Conservation (phyloP, 1,140 invertebrate species). For the Zaprionus tsacasi region DNA sequence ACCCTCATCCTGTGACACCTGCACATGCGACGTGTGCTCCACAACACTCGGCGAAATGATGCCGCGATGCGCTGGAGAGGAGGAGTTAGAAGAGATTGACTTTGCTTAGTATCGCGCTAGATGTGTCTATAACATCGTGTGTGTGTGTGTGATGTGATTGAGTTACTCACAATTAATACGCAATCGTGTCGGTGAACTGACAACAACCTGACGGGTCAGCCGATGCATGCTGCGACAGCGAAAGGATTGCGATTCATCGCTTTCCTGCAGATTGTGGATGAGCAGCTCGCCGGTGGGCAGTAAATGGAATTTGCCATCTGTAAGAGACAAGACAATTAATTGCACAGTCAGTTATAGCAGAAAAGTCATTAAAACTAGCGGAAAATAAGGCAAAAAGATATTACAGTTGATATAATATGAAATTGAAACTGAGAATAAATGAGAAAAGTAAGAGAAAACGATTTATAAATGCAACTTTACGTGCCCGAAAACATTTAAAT, state of each 20-base stretch:
- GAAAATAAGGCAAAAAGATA: not conserved
- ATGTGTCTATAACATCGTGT: constrained; percentile 20
- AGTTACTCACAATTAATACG: constrained; percentile 88
- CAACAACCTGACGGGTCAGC: constrained; percentile 90
- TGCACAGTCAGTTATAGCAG: not conserved
- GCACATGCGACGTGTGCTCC: constrained; percentile 88
- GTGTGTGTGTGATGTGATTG: constrained; percentile 37
- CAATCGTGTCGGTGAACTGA: constrained; percentile 89
- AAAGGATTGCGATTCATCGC: constrained; percentile 90
- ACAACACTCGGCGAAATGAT: constrained; percentile 88
- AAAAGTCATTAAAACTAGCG: constrained; percentile 1
- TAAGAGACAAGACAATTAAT: constrained; percentile 51
- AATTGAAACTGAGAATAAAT: not conserved
- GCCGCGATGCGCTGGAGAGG: constrained; percentile 87
- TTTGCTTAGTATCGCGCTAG: constrained; percentile 53
- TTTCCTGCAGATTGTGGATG: constrained; percentile 90
- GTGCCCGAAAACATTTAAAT: not conserved
- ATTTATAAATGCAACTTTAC: not conserved
- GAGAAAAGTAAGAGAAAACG: not conserved
- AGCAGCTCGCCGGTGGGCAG: constrained; percentile 92
- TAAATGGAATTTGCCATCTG: constrained; percentile 92
- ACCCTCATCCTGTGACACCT: constrained; percentile 90
- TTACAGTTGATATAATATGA: too few relatives aligned
- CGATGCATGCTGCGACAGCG: constrained; percentile 92
- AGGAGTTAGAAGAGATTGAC: constrained; percentile 57